Conservation (phyloP, 1,140 invertebrate genomes). For the Apis florea region DNA sequence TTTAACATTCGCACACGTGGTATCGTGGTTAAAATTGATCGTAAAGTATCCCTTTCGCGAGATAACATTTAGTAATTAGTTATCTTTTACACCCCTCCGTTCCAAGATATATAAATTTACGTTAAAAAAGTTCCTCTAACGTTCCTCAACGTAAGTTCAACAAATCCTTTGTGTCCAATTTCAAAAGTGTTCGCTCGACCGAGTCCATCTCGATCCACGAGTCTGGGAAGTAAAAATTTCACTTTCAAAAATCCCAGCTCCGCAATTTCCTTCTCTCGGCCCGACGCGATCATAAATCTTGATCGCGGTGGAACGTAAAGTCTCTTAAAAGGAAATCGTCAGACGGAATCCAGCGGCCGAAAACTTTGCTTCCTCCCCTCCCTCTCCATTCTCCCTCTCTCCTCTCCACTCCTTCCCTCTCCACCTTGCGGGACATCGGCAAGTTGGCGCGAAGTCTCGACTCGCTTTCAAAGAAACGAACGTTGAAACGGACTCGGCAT, state of each 20-base stretch:
- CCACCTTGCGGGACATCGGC: background rate
- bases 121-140: no score
- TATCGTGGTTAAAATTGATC: no score
- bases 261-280: background rate
- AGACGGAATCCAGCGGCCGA: constrained; percentile 6
- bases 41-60: no score
- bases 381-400: background rate
- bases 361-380: constrained; percentile 3
- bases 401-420: background rate
- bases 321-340: constrained; percentile 25
- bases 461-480: constrained; percentile 33
- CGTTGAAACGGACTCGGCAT: constrained; percentile 56
- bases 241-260: background rate
- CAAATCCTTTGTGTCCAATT: no score
- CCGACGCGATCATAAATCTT: background rate
- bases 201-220: background rate
- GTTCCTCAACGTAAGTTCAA: no score
- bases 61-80: no score
- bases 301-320: background rate
- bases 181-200: no score
- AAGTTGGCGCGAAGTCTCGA: constrained; percentile 40
- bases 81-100: no score
- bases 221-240: background rate
- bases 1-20: no score
- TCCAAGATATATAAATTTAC: no score